phyloP scores from a whole-genome alignment of 2,888 invertebrate species.

The Subacronicta megacephala region DNA sequence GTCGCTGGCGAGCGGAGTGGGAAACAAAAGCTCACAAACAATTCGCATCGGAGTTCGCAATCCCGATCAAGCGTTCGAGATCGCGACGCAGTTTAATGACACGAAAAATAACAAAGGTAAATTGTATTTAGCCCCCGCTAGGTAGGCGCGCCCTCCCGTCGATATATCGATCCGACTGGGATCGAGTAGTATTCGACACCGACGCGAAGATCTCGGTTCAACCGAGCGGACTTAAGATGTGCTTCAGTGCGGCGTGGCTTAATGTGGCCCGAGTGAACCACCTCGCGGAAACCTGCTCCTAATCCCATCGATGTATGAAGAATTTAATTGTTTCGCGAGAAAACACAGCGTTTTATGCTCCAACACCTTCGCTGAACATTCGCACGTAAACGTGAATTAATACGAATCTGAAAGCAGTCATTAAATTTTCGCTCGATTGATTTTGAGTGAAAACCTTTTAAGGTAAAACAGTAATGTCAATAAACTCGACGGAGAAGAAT shows the following conservation, averaged over 20 bases:
- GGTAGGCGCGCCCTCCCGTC: constrained; percentile 79
- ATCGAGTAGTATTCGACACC: constrained; percentile 77
- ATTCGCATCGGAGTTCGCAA: constrained; percentile 88
- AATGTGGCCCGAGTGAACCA: constrained; percentile 67
- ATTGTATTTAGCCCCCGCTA: constrained; percentile 87
- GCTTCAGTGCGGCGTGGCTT: constrained; percentile 72
- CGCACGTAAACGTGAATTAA: constrained; percentile 80
- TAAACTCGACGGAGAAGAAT: constrained; percentile 70
- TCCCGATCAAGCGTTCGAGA: constrained; percentile 87
- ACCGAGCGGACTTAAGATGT: constrained; percentile 80
- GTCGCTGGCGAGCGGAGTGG: constrained; percentile 83
- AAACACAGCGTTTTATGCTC: constrained; percentile 79
- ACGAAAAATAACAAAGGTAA: constrained; percentile 90
- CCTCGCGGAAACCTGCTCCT: constrained; percentile 70
- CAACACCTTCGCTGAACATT: constrained; percentile 73
- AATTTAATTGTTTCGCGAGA: constrained; percentile 87
- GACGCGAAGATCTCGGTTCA: constrained; percentile 76
- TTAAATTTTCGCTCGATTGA: constrained; percentile 86
- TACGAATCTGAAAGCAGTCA: constrained; percentile 85
- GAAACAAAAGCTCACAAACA: constrained; percentile 89
- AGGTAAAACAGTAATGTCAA: constrained; percentile 81
- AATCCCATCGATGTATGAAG: constrained; percentile 81
- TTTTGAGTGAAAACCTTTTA: constrained; percentile 83
- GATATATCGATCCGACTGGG: constrained; percentile 79
- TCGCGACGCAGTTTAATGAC: constrained; percentile 90